phyloP scores from a whole-genome alignment of 2,797 vertebrate genomes.

The Lithobates pipiens region DNA sequence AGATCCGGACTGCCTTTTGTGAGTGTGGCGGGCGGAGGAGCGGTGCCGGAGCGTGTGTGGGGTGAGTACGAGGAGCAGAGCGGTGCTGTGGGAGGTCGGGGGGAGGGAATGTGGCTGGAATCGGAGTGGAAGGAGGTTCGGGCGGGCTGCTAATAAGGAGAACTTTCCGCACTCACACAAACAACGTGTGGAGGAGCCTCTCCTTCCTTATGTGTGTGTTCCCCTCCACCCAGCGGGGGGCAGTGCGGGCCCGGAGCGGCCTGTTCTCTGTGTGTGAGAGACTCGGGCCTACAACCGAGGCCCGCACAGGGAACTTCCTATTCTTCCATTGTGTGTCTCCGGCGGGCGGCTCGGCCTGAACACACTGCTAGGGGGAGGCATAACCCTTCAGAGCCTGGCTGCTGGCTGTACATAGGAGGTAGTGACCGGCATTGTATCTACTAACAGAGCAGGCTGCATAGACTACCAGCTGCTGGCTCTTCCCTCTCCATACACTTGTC shows the following conservation, averaged over 20 bases:
- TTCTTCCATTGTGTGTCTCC: too few species aligned
- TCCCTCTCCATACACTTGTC: too few species aligned
- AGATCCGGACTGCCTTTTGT: constrained; percentile 35
- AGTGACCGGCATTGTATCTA: too few species aligned
- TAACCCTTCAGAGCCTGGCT: too few species aligned
- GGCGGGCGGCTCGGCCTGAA: too few species aligned
- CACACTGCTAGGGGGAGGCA: too few species aligned
- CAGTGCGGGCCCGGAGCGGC: background rate
- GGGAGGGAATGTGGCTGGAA: background rate
- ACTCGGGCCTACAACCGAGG: background rate
- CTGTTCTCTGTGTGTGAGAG: background rate
- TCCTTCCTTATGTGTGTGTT: constrained; percentile 28
- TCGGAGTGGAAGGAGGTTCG: background rate
- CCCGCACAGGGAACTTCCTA: background rate
- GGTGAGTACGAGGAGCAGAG: constrained; percentile 12
- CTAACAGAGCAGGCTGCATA: too few species aligned
- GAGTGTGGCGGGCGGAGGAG: constrained; percentile 23
- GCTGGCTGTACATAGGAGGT: too few species aligned
- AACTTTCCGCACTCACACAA: constrained; percentile 17
- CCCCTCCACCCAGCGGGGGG: background rate
- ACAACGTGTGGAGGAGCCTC: background rate
- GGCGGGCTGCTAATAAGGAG: background rate
- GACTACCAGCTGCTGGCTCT: too few species aligned
- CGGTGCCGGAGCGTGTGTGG: background rate
- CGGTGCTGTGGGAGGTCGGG: background rate